phyloP scores from a whole-genome alignment of 2,113 vertebrate species.

The Rhynchopsitta pachyrhyncha region DNA sequence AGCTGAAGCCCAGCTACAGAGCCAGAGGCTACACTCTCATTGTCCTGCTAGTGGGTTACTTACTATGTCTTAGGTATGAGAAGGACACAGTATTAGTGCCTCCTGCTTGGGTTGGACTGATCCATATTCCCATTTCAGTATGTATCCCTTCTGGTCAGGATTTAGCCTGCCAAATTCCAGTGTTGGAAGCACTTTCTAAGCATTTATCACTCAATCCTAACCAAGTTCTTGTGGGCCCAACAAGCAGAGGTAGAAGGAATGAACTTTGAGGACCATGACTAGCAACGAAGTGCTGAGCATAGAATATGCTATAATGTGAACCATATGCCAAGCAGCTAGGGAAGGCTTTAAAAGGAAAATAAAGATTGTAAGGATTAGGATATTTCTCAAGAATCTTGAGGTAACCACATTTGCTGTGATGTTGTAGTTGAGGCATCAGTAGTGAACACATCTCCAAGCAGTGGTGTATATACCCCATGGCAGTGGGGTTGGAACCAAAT shows the following conservation, averaged over 20 bases:
- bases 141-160: background rate
- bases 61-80: background rate
- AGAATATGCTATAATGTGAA: background rate
- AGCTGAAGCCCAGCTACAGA: background rate
- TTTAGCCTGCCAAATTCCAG: background rate
- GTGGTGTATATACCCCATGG: background rate
- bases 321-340: background rate
- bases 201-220: background rate
- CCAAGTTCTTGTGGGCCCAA: background rate
- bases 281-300: background rate
- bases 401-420: background rate
- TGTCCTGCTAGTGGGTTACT: background rate
- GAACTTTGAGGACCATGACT: background rate
- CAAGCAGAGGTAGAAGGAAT: background rate
- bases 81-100: background rate
- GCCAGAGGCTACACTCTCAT: rapidly evolving
- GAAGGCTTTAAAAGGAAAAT: background rate
- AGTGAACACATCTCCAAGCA: background rate
- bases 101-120: background rate
- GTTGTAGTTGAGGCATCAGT: background rate
- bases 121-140: background rate
- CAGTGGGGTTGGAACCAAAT: background rate
- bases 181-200: background rate
- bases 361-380: background rate
- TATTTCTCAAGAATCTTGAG: background rate